Base-by-base conservation (phyloP, 2,113 vertebrate genomes). In the Ptilonorhynchus violaceus region DNA sequence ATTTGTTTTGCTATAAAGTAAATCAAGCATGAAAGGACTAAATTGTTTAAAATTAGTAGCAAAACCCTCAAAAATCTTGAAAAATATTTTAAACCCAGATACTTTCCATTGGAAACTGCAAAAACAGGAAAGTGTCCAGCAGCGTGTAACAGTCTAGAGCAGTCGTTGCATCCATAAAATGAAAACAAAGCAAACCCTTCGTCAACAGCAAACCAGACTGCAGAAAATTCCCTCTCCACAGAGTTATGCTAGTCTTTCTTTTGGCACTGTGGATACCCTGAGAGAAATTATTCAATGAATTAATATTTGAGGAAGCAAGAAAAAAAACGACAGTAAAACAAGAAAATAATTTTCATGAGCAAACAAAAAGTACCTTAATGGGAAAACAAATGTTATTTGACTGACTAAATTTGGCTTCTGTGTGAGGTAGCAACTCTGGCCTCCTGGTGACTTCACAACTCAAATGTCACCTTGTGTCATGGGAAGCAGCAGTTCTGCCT, bases 281-380 rank as follows among this genome's bases (percentile, higher is more conserved):
- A 81, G 44, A 92, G 59, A 90, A 92, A 83, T 80, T 90, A 77
- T 67, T 88, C 35, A 52, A 11, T 78, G 17, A 75, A 80, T 75
- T 92, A 63, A 67, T 92, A 77, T 77, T 92, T 92, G 59, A 96
- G 19, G 50, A 96, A 84, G 59, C 23, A 63, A 92, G 75, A 53
- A 69, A 83, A 89, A 77, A 77, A 12, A 5, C n/a, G 56, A 72
- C 18, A 83, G 25, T 62, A 74, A 88, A 83, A 12, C 7, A 88
- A 77, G 50, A 75, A 80, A 86, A 88, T 55, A 88, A 77, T 47
- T 28, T 80, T 21, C 46, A 47, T 13, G 4, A 84, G 14, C 46
- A 80, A 83, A 69, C 25, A 58, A 80, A 72, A 59, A 25, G 13
- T 47, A 47, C n/a, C 59, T 69, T 77, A 59, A 55, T 55, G 16